These are phyloP conservation scores for Halcyon chelicuti DNA, from an alignment of 2,797 vertebrate genomes.

Conservation along the genomic window DNA sequence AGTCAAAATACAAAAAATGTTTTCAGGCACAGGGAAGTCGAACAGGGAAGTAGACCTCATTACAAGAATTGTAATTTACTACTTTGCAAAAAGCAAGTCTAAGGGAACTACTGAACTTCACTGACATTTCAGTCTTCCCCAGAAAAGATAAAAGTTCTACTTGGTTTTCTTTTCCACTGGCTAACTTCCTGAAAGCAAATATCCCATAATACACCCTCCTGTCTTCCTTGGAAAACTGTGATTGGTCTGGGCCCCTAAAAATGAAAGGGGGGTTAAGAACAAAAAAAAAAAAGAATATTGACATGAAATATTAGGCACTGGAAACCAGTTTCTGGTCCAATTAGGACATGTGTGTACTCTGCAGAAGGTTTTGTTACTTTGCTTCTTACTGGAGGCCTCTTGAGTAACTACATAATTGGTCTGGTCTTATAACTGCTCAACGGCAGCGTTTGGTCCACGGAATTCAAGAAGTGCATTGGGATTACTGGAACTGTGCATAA, in stretches of 20 bases:
- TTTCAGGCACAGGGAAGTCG: background rate
- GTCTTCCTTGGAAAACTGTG: background rate
- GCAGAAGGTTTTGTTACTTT: background rate
- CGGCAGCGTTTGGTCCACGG: background rate
- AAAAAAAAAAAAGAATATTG: background rate
- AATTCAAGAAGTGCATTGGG: background rate
- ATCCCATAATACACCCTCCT: background rate
- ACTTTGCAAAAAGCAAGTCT: background rate
- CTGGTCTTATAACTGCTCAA: background rate
- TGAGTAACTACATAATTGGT: background rate
- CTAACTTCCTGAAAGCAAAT: background rate
- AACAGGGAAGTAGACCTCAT: background rate
- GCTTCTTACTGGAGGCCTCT: accelerated
- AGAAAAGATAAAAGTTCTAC: background rate
- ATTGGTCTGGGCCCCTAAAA: background rate
- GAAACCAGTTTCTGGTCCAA: background rate
- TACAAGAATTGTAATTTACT: background rate
- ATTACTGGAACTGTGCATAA: background rate
- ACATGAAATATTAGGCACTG: background rate
- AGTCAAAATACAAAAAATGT: background rate
- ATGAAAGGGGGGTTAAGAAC: background rate
- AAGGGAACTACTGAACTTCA: background rate
- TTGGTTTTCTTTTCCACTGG: background rate
- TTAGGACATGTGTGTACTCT: accelerated
- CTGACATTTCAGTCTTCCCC: background rate